phyloP scores from a whole-genome alignment of 1,140 invertebrate species.

The Papilio xuthus region DNA sequence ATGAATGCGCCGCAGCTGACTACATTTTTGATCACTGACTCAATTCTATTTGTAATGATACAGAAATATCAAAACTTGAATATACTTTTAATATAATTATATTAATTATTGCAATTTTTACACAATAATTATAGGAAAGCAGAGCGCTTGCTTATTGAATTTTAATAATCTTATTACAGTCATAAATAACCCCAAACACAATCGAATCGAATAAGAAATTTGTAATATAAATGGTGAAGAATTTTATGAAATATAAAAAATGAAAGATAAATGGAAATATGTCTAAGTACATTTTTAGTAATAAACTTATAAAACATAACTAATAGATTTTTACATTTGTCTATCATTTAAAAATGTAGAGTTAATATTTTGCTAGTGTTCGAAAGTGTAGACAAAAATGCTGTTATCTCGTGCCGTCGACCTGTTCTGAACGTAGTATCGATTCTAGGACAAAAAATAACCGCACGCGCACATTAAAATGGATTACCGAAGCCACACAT shows the following conservation, averaged over 20 bases:
- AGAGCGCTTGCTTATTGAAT: too few relatives aligned
- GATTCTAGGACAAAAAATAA: background rate
- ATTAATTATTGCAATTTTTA: too few relatives aligned
- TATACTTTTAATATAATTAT: too few relatives aligned
- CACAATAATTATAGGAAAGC: too few relatives aligned
- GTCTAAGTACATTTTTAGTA: too few relatives aligned
- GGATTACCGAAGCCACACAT: background rate
- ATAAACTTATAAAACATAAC: too few relatives aligned
- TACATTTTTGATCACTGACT: slow-evolving; percentile 27
- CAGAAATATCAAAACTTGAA: slow-evolving; percentile 8
- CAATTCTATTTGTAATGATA: slow-evolving; percentile 8
- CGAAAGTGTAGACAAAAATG: slow-evolving; percentile 8
- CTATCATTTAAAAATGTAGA: background rate
- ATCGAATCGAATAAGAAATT: background rate
- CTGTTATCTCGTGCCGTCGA: slow-evolving; percentile 19
- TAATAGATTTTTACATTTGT: background rate
- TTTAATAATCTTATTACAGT: too few relatives aligned
- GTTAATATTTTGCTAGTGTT: background rate
- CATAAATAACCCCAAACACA: background rate
- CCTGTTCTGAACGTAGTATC: slow-evolving; percentile 19
- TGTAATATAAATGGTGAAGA: background rate
- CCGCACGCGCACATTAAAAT: slow-evolving; percentile 10
- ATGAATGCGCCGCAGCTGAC: background rate
- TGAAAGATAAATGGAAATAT: background rate
- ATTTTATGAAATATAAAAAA: too few relatives aligned